Percentiles rank a stretch among this genome's conserved stretches.
These are phyloP conservation scores for Nezara viridula DNA, from an alignment of 2,888 invertebrate genomes.

Conservation along the genomic window DNA sequence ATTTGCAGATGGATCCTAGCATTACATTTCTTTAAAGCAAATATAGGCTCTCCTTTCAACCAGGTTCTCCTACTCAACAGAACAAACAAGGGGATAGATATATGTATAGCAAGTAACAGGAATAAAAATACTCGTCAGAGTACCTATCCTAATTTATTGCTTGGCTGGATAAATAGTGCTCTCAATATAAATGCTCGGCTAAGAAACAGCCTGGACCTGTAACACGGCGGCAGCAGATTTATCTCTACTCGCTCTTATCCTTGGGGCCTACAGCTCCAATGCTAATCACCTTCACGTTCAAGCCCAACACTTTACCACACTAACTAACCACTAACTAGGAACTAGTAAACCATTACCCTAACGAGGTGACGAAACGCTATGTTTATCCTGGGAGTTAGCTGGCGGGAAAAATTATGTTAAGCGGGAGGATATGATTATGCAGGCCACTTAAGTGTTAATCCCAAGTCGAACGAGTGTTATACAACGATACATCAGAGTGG, in stretches of 20 bases:
- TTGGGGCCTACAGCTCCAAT: neutral
- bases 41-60: neutral
- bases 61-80: neutral
- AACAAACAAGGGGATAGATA: neutral
- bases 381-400: neutral
- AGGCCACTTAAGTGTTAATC: neutral
- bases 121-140: neutral
- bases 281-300: neutral
- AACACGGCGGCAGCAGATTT: neutral
- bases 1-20: too few relatives aligned
- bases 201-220: neutral
- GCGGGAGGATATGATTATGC: neutral
- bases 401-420: neutral
- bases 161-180: neutral
- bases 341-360: constrained; percentile 1
- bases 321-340: constrained; percentile 22
- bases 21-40: too few relatives aligned
- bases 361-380: constrained; percentile 4
- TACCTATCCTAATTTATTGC: neutral
- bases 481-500: neutral
- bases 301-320: neutral
- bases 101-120: neutral
- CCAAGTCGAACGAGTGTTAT: neutral
- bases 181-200: neutral
- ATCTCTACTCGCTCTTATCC: neutral